Evolutionary conservation across 1,140 invertebrate species (phyloP).

Genomic region (Drosophila willistoni): DNA sequence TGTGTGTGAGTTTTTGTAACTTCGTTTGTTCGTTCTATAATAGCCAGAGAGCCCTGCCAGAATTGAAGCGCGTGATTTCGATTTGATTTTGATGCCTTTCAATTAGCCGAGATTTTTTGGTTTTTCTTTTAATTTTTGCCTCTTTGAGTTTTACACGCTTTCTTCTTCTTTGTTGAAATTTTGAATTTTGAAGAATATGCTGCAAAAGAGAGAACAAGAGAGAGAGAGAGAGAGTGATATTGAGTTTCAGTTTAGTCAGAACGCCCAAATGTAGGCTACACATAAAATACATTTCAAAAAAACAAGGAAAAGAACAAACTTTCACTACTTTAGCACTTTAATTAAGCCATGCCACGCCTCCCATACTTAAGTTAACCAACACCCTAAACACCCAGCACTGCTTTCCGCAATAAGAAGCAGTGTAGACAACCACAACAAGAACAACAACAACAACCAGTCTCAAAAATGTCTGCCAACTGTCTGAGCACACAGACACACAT

Average conservation of each 20-base stretch:
- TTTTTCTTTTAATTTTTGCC: constrained; percentile 38
- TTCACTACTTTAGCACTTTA: constrained; percentile 11
- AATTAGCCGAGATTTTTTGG: constrained; percentile 74
- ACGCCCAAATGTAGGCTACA: constrained; percentile 6
- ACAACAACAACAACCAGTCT: constrained; percentile 6
- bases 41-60: constrained; percentile 78
- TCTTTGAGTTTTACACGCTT: constrained; percentile 80
- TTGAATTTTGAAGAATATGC: constrained; percentile 80
- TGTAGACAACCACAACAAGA: not conserved
- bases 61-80: constrained; percentile 71
- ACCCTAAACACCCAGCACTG: too few relatives aligned
- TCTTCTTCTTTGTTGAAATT: constrained; percentile 77
- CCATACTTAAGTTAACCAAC: not conserved
- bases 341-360: not conserved
- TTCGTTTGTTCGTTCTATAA: constrained; percentile 40
- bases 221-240: constrained; percentile 7
- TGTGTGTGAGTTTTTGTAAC: constrained; percentile 30
- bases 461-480: constrained; percentile 74
- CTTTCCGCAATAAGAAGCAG: not conserved
- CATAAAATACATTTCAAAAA: not conserved
- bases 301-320: not conserved
- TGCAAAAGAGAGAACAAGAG: constrained; percentile 30
- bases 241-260: constrained; percentile 6
- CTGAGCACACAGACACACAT: constrained; percentile 45
- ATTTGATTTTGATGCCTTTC: constrained; percentile 58